Evolutionary conservation across 1,140 invertebrate species (phyloP), one percentile per base, ranked within the genome.

Genomic region (Bombus sylvicola): DNA sequence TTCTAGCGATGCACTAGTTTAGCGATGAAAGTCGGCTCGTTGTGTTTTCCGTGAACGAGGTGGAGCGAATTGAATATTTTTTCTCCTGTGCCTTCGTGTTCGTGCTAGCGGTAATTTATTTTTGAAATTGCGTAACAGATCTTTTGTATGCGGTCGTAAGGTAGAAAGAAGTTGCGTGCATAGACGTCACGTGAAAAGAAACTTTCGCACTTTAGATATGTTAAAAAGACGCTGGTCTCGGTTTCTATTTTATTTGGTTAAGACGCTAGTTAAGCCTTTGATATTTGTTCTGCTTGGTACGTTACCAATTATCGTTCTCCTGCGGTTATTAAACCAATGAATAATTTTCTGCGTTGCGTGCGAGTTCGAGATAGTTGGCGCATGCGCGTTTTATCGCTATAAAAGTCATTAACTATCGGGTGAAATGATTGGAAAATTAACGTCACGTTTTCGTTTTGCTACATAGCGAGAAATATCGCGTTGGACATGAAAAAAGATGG

Each of bases 111-210:
- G 41, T 47, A 64, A 75, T 82, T 64, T 75, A 64, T 47, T 82
- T 75, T 43, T 12, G 39, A 75, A 62, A 66, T 82, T 74, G 80
- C 69, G 53, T 62, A 74, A 82, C 39, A 22, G 18, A 43, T 28
- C 10, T 59, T 72, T 59, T 59, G 22, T 57, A 22, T 22, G 15
- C 12, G 2, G 31, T 57, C 18, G 34, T 15, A 31, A 31, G 15
- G n/a, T 28, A 66, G 34, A 75, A 28, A 34, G 41, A 37, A n/a
- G 43, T 47, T 34, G 39, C 18, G 5, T 47, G 39, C 34, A 8
- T 10, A 53, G 10, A 41, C 6, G 18, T 41, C 22, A 22, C 8
- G 12, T 1, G 18, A 39, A 31, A 43, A 73, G 13, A 0, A 53
- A 37, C 15, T 64, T 47, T 66, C 25, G 22, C 59, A 39, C 41